Evolutionary conservation across 2,888 invertebrate species (phyloP), one percentile per base, ranked within the genome.

Genomic region (Corbicula japonica): DNA sequence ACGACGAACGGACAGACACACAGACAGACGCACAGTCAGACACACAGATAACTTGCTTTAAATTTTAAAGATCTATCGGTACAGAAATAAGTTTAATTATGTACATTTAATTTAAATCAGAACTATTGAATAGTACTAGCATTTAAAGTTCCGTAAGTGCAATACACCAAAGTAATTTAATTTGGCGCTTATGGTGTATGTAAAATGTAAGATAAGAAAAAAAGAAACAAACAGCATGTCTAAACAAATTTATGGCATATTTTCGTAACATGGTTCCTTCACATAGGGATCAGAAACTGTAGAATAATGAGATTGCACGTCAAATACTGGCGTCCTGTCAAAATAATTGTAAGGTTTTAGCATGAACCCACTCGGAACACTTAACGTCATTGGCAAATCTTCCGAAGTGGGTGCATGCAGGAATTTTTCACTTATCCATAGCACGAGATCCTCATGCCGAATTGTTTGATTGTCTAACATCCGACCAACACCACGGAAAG

Each of bases 261-360:
- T 35, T 18, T 76, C 63, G 35, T 54, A 70, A 44, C 79, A 80
- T 6, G 52, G 56, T 30, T 46, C 26, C 1, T 41, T 32, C 8
- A 56, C 63, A 41, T 76, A 69, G 0, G 80, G 76, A 2, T 60
- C 46, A 2, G 1, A 32, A n/a, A 52, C 32, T 1, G 2, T 28
- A 32, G 18, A 18, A 58, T 75, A 77, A 56, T 84, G 79, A 2
- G 75, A 71, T 1, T 73, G 79, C 28, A 87, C 62, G 41, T 87
- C 87, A 70, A 87, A 86, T 0, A 77, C 76, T 5, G 84, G 74
- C 3, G 84, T 84, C 4, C 74, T 56, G 44, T 84, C 84, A 74
- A 87, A 87, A 63, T 82, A 87, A 68, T 87, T 87, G 28, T 72
- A 83, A 3, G 87, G 87, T 44, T 86, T 84, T n/a, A 87, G 61